These are phyloP conservation scores for Alfaro cultratus DNA, from an alignment of 2,797 vertebrate species.

Conservation along the genomic window DNA sequence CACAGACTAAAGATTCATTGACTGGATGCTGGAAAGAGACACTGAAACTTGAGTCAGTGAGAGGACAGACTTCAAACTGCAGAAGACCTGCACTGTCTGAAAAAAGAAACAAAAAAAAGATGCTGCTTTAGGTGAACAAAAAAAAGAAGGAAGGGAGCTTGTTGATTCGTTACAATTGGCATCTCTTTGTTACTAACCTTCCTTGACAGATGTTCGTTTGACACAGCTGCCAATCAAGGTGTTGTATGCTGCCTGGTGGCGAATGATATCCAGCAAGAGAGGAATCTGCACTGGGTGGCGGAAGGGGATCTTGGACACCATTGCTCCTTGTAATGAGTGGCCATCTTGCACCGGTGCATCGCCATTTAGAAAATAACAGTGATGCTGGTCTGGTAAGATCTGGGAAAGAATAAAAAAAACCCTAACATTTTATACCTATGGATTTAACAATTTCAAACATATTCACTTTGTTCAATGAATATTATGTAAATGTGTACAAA, in stretches of 20 bases:
- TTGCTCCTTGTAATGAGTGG: slow-evolving; percentile 89
- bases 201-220: slow-evolving; percentile 91
- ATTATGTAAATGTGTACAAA: slow-evolving; percentile 1
- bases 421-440: neutral
- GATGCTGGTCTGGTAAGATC: slow-evolving; percentile 96
- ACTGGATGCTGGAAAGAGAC: slow-evolving; percentile 99
- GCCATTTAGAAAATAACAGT: slow-evolving; percentile 97
- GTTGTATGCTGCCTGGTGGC: slow-evolving; percentile 96
- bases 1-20: slow-evolving; percentile 97
- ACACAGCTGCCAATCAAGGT: slow-evolving; percentile 96
- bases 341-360: slow-evolving; percentile 95
- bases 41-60: slow-evolving; percentile 95
- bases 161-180: neutral
- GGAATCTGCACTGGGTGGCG: slow-evolving; percentile 95
- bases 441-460: neutral
- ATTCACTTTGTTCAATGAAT: neutral
- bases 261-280: slow-evolving; percentile 90
- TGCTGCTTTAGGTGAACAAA: neutral
- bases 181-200: slow-evolving; percentile 78
- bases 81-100: slow-evolving; percentile 93
- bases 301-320: slow-evolving; percentile 94
- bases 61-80: slow-evolving; percentile 98
- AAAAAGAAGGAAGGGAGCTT: no score
- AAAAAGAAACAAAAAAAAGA: slow-evolving; percentile 8
- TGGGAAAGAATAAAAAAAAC: slow-evolving; percentile 53